Base-by-base conservation (phyloP, 35 echinoderm and acorn worm genomes). In the Patiria miniata region DNA sequence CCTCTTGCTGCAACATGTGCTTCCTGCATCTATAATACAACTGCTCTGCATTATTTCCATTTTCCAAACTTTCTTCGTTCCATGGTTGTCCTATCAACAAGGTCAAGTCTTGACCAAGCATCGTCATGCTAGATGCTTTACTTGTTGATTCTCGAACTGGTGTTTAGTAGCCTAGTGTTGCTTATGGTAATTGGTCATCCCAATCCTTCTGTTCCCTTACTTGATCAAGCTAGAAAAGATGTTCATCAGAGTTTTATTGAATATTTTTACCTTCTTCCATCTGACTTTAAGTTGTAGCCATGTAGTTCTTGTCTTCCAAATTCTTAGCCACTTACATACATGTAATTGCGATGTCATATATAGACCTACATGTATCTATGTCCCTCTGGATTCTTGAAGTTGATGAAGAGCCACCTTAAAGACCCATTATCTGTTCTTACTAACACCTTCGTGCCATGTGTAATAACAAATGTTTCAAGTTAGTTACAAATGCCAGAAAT, bases 401-500 rank as follows among this genome's bases (percentile, higher is more conserved):
- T 89, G 5, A 22, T 68, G 5, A n/a, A n/a, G n/a, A 93, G 38
- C 86, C 86, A 93, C 34, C 59, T 40, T 2, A 93, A 30, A 10
- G 86, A 88, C 7, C 77, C 81, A 58, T 93, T 86, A 61, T 93
- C 86, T 40, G 91, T 93, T 39, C 86, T 8, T 0, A 93, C 22
- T 42, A 61, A 39, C 9, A 93, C 39, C 8, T 58, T 82, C 15
- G 51, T 61, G 1, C 92, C 92, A 51, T 84, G 89, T 40, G 37
- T 94, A 94, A 17, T 81, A 87, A 6, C 82, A 80, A 89, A 23
- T 90, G 53, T 73, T 89, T 85, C 15, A 85, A 10, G 37, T 55
- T 89, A 1, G 29, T 39, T 15, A 94, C 76, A 17, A 94, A 68
- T 61, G 92, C 92, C 34, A 94, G 37, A 0, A 89, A 33, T 37